These are phyloP conservation scores for Dicrostonyx torquatus DNA, from an alignment of 2,797 vertebrate genomes.

Conservation along the genomic window DNA sequence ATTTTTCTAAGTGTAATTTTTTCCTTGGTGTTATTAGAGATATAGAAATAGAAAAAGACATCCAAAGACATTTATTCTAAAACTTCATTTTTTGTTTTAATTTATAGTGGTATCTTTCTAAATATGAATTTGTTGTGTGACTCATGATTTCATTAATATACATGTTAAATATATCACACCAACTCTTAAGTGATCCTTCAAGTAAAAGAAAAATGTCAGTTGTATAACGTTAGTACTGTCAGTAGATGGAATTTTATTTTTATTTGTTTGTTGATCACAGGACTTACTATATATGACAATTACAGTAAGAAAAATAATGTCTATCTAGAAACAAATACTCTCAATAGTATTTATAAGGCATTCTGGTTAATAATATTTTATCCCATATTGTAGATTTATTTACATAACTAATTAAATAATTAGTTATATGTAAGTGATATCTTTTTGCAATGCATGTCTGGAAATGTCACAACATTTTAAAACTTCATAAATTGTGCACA, in stretches of 20 bases:
- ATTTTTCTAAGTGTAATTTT: background rate
- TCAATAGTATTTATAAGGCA: background rate
- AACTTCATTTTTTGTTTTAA: constrained; percentile 2
- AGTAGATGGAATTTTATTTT: background rate
- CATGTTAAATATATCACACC: background rate
- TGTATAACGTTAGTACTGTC: background rate
- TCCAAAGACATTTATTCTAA: background rate
- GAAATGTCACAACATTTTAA: background rate
- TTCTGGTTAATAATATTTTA: background rate
- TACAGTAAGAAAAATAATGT: background rate
- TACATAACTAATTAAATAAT: background rate
- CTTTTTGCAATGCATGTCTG: background rate
- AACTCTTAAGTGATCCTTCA: background rate
- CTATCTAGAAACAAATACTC: background rate
- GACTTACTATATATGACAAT: background rate
- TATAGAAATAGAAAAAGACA: background rate
- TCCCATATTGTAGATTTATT: background rate
- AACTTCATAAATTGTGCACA: background rate
- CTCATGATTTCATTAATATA: constrained; percentile 13
- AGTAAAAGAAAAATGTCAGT: background rate
- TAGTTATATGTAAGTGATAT: background rate
- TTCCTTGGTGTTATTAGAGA: background rate
- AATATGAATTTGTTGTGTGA: background rate
- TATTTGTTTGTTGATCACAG: background rate
- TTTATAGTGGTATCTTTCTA: background rate